Conservation (phyloP, 1,140 invertebrate species). For the Mercenaria mercenaria region DNA sequence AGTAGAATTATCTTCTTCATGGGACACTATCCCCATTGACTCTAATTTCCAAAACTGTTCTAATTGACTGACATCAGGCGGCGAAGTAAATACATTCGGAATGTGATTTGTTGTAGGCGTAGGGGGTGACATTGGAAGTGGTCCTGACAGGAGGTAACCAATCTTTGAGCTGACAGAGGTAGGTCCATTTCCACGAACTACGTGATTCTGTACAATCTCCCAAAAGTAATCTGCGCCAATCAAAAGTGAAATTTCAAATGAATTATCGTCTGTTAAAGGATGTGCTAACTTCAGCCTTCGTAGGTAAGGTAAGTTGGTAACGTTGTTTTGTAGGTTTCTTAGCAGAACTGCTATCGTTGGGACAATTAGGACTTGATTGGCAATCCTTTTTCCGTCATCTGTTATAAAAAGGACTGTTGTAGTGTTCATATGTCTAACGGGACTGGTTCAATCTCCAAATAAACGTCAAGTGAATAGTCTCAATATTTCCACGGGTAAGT, state of each 20-base stretch:
- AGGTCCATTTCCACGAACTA: too few species aligned
- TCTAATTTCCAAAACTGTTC: conserved; percentile 29
- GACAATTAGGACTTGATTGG: conserved; percentile 9
- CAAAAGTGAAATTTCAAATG: conserved; percentile 33
- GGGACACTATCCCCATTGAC: conserved; percentile 3
- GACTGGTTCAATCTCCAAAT: background rate
- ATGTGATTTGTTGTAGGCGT: background rate
- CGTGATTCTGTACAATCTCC: background rate
- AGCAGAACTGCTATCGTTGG: conserved; percentile 3
- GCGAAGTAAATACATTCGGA: background rate
- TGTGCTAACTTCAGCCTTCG: too few species aligned
- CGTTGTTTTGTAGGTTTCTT: background rate
- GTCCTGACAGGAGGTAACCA: conserved; percentile 28
- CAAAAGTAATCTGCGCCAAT: conserved; percentile 50
- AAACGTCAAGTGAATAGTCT: background rate
- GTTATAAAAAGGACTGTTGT: background rate
- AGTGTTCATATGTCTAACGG: background rate
- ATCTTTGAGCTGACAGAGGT: conserved; percentile 23
- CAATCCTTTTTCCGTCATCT: background rate
- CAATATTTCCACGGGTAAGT: background rate
- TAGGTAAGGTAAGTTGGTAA: too few species aligned
- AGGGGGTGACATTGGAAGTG: too few species aligned
- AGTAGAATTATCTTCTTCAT: background rate
- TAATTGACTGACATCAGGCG: background rate
- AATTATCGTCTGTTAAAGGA: background rate